Evolutionary conservation across 2,888 invertebrate species (phyloP).

Genomic region (Drosophila koepferae): DNA sequence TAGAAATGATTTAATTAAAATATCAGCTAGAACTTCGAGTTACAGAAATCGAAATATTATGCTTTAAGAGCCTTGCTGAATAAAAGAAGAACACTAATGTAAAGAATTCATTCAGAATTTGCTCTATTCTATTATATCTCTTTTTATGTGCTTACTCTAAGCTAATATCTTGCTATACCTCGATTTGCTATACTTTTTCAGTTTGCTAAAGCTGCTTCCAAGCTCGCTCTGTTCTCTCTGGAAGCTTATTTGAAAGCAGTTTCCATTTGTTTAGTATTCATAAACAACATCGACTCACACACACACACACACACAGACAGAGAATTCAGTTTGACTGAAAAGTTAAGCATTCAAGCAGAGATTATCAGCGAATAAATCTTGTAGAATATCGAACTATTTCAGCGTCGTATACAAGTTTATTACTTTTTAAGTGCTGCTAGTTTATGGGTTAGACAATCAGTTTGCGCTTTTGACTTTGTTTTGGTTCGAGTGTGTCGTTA

Average conservation of each 20-base stretch:
- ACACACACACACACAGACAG: not conserved
- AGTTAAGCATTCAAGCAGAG: not conserved
- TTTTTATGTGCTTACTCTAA: not conserved
- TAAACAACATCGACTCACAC: not conserved
- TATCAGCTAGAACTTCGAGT: not conserved
- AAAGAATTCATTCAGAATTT: not conserved
- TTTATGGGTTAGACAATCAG: conserved; percentile 37
- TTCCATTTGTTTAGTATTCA: not conserved
- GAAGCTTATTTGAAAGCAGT: not conserved
- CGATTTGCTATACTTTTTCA: not conserved
- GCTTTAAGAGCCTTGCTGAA: too few species aligned
- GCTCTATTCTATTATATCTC: not conserved
- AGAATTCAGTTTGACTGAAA: not conserved
- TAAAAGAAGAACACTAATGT: not conserved
- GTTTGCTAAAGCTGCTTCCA: not conserved
- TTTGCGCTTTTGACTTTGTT: conserved; percentile 26
- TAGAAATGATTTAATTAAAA: not conserved
- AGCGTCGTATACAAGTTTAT: conserved; percentile 28
- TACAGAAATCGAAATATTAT: not conserved
- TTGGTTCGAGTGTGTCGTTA: conserved; percentile 30
- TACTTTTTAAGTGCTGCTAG: conserved; percentile 22
- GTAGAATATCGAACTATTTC: not conserved
- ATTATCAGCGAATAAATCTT: conserved; percentile 28
- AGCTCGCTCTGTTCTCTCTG: not conserved
- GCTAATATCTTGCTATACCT: not conserved